Percentiles rank a stretch among this genome's conserved stretches.
phyloP scores from a whole-genome alignment of 2,888 invertebrate genomes.

The Philopedon plagiatum region DNA sequence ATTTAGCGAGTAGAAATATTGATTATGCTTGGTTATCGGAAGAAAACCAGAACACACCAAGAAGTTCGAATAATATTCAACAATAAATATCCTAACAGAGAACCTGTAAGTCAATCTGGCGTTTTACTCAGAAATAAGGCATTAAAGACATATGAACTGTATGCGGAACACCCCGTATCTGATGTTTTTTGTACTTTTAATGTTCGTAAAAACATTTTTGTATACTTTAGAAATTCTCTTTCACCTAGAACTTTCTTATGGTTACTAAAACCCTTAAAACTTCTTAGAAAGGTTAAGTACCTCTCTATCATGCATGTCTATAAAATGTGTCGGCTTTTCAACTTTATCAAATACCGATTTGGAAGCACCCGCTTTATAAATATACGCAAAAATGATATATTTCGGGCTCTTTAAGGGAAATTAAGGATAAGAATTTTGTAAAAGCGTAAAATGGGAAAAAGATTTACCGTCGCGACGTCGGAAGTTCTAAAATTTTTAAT shows the following conservation, averaged over 20 bases:
- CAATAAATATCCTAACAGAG: too few species aligned
- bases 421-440: not conserved
- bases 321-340: not conserved
- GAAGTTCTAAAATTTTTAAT: not conserved
- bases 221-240: too few species aligned
- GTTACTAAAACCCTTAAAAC: not conserved
- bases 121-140: too few species aligned
- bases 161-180: too few species aligned
- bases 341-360: not conserved
- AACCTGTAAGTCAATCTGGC: too few species aligned
- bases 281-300: not conserved
- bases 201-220: too few species aligned
- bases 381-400: not conserved
- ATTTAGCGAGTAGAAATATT: too few species aligned
- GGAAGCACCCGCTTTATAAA: not conserved
- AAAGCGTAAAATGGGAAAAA: not conserved
- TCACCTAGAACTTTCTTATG: not conserved
- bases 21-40: too few species aligned
- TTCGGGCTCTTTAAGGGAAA: not conserved
- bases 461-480: not conserved
- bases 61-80: too few species aligned
- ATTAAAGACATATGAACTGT: too few species aligned
- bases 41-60: too few species aligned
- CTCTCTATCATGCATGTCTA: not conserved
- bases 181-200: too few species aligned